A percentile compares a stretch with the other conserved stretches of the same genome.
Conservation (phyloP, 2,113 vertebrate genomes). For the Carlito syrichta region DNA sequence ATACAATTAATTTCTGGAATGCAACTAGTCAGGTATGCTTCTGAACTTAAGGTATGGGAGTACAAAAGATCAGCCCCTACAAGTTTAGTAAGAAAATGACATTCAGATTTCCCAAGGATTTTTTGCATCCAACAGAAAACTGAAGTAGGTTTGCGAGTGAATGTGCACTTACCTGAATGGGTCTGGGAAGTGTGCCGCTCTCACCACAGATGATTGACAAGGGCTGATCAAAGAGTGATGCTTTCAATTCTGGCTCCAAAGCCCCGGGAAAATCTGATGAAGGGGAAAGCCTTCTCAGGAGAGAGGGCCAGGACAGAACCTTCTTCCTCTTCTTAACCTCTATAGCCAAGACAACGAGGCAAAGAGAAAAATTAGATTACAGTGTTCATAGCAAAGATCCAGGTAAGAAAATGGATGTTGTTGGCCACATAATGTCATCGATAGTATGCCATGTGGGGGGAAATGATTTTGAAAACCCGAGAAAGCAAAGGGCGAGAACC, state of each 20-base stretch:
- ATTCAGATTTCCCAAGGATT: background rate
- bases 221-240: slow-evolving; percentile 88
- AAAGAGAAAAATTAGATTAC: background rate
- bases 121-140: background rate
- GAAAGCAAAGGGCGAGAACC: slow-evolving; percentile 44
- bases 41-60: background rate
- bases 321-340: slow-evolving; percentile 89
- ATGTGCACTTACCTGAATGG: slow-evolving; percentile 84
- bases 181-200: slow-evolving; percentile 85
- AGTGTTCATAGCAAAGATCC: background rate
- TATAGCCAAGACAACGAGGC: slow-evolving; percentile 66
- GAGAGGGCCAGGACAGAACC: slow-evolving; percentile 82
- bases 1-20: background rate
- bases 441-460: background rate
- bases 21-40: rapidly evolving
- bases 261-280: slow-evolving; percentile 72
- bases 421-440: background rate
- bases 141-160: rapidly evolving
- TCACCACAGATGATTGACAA: slow-evolving; percentile 86
- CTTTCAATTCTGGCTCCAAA: slow-evolving; percentile 78
- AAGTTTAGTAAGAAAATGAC: background rate
- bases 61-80: background rate
- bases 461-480: background rate
- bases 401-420: background rate
- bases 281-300: slow-evolving; percentile 81